Base-by-base conservation (phyloP, 1,140 invertebrate genomes). In the Aphelinus certus region DNA sequence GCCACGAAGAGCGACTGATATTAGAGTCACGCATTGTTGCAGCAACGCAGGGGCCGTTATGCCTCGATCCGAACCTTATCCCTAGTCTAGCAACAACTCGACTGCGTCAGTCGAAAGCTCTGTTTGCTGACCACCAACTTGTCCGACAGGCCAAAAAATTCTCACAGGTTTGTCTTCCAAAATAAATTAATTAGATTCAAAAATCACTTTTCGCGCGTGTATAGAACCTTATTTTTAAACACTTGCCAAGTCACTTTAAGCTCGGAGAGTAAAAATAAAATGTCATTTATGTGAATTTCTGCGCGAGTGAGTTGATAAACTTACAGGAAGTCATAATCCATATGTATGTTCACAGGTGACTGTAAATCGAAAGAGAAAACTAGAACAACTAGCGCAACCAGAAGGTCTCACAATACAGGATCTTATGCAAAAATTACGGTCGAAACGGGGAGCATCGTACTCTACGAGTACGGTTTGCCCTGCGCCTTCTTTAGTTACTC, bases 311-410 rank as follows among this genome's bases (percentile, higher is more conserved):
- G 26, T 26, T 26, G 26, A 26, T 26, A 26, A 26, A 26, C 26
- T 26, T 64, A 6, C 6, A 10, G 26, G 26, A 26, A 26, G 26
- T 26, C 26, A 26, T 26, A 61, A 51, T 48, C 48, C 45, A 1
- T 49, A 49, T 49, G 10, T 64, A 48, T 70, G n/a, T 71, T 71
- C 69, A 65, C 81, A 91, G 90, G 92, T 93, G 60, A 91, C 93
- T 9, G 91, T 94, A 61, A 96, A 96, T 89, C 90, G 95, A 10
- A 96, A 96, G 87, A 91, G 95, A 84, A 96, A 95, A 91, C 90
- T 96, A 80, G 94, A 95, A 81, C 93, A 95, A 82, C 90, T 94
- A 73, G 92, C 94, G n/a, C 92, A 94, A 81, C 91, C 93, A 51
- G 92, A 92, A 70, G 93, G 93, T 66, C 84, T 96, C 77, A 92